These are phyloP conservation scores for Leuctra nigra DNA, from an alignment of 2,888 invertebrate genomes.

Conservation along the genomic window DNA sequence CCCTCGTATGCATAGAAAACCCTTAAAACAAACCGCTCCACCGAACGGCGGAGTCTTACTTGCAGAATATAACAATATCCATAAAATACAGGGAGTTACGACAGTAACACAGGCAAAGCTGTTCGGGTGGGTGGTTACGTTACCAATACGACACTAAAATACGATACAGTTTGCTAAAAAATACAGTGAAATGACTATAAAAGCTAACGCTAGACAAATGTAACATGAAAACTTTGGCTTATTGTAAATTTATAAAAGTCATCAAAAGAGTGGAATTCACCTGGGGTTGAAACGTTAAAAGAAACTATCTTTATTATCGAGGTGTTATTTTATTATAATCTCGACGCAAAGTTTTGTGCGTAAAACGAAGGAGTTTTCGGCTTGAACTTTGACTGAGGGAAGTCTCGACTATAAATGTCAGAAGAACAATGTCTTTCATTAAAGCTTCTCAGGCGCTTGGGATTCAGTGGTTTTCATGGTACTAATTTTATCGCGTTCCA, in stretches of 20 bases:
- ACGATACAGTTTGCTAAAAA: no score
- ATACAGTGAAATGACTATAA: neutral
- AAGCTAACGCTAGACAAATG: neutral
- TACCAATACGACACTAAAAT: conserved; percentile 8
- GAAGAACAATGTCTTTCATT: no score
- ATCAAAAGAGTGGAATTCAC: neutral
- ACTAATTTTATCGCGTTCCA: no score
- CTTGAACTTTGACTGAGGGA: no score
- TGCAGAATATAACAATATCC: conserved; percentile 1
- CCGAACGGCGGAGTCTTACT: neutral
- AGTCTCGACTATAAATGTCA: no score
- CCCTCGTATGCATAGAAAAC: neutral
- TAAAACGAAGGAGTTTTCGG: no score
- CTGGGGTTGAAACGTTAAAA: neutral
- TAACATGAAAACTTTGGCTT: neutral
- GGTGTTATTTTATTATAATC: no score
- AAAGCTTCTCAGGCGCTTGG: no score
- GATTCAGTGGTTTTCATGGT: no score
- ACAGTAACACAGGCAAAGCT: neutral
- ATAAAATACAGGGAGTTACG: conserved; percentile 3
- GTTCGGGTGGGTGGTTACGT: neutral
- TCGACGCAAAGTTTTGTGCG: no score
- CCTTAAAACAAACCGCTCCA: conserved; percentile 1
- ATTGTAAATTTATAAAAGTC: neutral
- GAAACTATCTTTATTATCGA: no score